Evolutionary conservation across 2,888 invertebrate species (phyloP).

Genomic region (Cyclophora punctaria): DNA sequence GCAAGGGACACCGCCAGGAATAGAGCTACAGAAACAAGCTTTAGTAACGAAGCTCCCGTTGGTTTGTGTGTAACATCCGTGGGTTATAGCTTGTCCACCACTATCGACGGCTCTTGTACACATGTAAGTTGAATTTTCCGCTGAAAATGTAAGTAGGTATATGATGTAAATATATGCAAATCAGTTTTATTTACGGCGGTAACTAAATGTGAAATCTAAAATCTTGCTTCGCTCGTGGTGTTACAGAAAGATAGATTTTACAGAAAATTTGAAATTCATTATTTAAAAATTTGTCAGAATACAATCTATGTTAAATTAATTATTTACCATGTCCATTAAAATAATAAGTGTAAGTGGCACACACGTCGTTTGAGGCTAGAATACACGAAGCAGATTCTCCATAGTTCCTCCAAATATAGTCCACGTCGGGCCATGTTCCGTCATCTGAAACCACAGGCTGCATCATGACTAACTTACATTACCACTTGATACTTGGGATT

Average conservation of each 20-base stretch:
- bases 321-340: slow-evolving; percentile 76
- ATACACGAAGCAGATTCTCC: slow-evolving; percentile 70
- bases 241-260: too few relatives aligned
- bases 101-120: slow-evolving; percentile 77
- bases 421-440: slow-evolving; percentile 77
- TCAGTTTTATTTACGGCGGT: too few relatives aligned
- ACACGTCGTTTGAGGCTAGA: slow-evolving; percentile 75
- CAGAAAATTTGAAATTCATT: too few relatives aligned
- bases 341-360: slow-evolving; percentile 78
- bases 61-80: slow-evolving; percentile 75
- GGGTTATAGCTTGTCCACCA: slow-evolving; percentile 55
- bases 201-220: too few relatives aligned
- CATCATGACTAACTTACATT: too few relatives aligned
- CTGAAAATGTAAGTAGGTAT: slow-evolving; percentile 50
- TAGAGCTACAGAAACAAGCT: slow-evolving; percentile 58
- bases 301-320: neutral
- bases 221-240: too few relatives aligned
- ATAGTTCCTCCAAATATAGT: slow-evolving; percentile 76
- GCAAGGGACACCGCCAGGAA: slow-evolving; percentile 54
- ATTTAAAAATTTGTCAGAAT: too few relatives aligned
- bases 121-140: slow-evolving; percentile 81
- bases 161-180: too few relatives aligned
- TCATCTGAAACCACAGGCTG: slow-evolving; percentile 62
- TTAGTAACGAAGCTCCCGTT: slow-evolving; percentile 51
- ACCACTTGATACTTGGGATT: too few relatives aligned